Conservation (phyloP, 2,113 vertebrate genomes). For the Callospermophilus lateralis region DNA sequence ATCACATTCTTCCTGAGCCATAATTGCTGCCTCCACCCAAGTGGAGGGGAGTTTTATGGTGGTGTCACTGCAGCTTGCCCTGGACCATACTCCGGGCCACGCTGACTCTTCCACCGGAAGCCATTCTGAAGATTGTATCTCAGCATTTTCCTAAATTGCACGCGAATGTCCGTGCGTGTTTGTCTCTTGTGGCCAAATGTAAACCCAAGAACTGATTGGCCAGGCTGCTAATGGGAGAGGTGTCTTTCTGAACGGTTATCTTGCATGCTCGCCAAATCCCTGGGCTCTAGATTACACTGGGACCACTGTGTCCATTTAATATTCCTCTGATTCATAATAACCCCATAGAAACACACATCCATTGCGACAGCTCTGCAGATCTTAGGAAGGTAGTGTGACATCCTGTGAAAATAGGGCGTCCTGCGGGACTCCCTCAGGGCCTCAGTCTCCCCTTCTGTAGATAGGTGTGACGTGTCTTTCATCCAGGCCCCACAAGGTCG, state of each 20-base stretch:
- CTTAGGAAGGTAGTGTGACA: not conserved
- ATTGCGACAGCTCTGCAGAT: fast-evolving
- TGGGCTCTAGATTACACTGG: not conserved
- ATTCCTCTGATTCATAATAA: not conserved
- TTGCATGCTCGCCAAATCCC: not conserved
- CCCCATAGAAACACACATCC: not conserved
- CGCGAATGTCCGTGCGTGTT: not conserved
- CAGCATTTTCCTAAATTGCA: not conserved
- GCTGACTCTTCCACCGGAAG: constrained; percentile 67
- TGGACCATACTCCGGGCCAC: constrained; percentile 27
- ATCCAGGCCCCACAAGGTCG: fast-evolving
- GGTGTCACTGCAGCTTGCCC: constrained; percentile 62
- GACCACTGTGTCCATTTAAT: too few species aligned
- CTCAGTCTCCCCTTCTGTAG: not conserved
- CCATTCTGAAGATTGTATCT: not conserved
- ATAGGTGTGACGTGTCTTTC: not conserved
- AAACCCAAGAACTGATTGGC: not conserved
- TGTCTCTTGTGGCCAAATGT: not conserved
- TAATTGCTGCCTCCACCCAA: constrained; percentile 83
- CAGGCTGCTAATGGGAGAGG: not conserved
- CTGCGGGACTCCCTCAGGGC: not conserved
- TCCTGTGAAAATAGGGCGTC: not conserved
- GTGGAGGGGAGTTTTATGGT: constrained; percentile 70
- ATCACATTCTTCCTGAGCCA: constrained; percentile 73
- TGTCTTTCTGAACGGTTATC: fast-evolving